A percentile compares a stretch with the other conserved stretches of the same genome.
These are phyloP conservation scores for Zygaena filipendulae DNA, from an alignment of 2,888 invertebrate genomes.

Conservation along the genomic window DNA sequence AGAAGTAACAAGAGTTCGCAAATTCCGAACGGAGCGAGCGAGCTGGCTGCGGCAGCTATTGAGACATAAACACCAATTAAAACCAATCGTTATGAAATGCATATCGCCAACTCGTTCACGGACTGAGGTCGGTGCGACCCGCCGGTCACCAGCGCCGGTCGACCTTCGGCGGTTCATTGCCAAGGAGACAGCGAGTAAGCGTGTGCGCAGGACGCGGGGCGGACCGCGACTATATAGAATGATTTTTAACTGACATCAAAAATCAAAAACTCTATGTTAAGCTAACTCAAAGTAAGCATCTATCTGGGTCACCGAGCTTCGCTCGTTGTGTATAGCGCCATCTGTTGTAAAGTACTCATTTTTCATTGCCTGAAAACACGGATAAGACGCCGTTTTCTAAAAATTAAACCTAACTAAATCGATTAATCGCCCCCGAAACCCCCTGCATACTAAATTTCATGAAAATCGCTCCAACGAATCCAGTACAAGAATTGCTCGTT, in stretches of 20 bases:
- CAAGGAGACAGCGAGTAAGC: constrained; percentile 25
- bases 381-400: not conserved
- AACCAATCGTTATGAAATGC: too few species aligned
- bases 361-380: not conserved
- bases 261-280: too few species aligned
- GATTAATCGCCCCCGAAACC: not conserved
- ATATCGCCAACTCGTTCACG: too few species aligned
- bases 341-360: not conserved
- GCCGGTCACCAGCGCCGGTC: constrained; percentile 11
- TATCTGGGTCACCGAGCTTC: not conserved
- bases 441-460: not conserved
- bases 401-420: not conserved
- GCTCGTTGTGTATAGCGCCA: not conserved
- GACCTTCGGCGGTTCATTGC: constrained; percentile 40
- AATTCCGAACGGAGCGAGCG: too few species aligned
- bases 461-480: not conserved
- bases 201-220: too few species aligned
- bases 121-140: too few species aligned
- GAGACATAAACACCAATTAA: too few species aligned
- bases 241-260: too few species aligned
- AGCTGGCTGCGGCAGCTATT: too few species aligned
- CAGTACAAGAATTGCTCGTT: not conserved
- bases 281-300: too few species aligned
- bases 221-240: too few species aligned
- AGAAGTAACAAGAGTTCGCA: too few species aligned